Conservation (phyloP, 2,888 invertebrate genomes). For the Meloe dianella region DNA sequence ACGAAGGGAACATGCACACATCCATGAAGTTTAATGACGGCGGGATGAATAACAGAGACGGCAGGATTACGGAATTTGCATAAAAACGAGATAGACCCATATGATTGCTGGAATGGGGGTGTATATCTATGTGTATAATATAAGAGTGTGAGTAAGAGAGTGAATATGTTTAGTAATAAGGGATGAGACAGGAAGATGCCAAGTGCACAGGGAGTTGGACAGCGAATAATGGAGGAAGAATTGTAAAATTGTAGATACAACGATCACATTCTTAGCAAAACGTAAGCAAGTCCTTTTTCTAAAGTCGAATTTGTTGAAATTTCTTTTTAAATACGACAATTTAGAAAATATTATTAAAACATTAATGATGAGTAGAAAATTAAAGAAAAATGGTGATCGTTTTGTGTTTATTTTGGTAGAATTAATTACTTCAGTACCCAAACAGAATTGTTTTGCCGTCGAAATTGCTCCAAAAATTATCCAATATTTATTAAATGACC, state of each 20-base stretch:
- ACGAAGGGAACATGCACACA: constrained; percentile 51
- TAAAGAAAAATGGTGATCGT: background rate
- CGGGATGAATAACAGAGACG: constrained; percentile 50
- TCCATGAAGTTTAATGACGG: constrained; percentile 50
- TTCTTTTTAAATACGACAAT: background rate
- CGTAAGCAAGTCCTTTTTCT: background rate
- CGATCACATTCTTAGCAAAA: background rate
- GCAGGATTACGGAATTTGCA: constrained; percentile 48
- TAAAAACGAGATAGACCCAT: constrained; percentile 44
- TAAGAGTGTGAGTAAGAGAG: constrained; percentile 49
- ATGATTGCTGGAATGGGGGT: constrained; percentile 37
- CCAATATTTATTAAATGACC: constrained; percentile 21
- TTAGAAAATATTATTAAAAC: background rate
- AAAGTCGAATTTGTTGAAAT: background rate
- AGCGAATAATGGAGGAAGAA: constrained; percentile 5
- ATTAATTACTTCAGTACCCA: background rate
- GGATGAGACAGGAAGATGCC: constrained; percentile 4
- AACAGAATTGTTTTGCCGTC: background rate
- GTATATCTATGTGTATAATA: constrained; percentile 29
- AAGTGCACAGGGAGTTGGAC: constrained; percentile 4
- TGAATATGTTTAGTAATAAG: constrained; percentile 49
- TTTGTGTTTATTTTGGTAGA: background rate
- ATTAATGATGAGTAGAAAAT: background rate
- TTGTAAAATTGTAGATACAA: background rate
- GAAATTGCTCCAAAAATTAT: background rate